Conservation (phyloP, 1,140 invertebrate genomes). For the Dolichoris vasculosae region DNA sequence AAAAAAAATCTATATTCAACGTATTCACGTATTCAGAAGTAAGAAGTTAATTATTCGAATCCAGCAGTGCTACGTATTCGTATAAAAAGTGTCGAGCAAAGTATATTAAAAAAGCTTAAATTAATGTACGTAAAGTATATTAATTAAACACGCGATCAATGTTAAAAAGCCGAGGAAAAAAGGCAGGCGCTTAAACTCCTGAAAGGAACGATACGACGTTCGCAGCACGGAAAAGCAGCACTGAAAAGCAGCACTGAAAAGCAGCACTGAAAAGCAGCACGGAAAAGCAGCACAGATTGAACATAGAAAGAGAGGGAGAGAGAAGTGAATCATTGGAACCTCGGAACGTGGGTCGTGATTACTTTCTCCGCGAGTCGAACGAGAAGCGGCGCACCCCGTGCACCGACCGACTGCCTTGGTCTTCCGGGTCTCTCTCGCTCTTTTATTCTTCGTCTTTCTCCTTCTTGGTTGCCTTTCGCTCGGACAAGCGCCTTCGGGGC, state of each 20-base stretch:
- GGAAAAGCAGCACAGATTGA: not conserved
- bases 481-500: not conserved
- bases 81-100: not conserved
- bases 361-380: slow-evolving; percentile 39
- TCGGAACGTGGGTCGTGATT: slow-evolving; percentile 32
- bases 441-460: slow-evolving; percentile 26
- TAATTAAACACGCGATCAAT: not conserved
- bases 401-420: slow-evolving; percentile 35
- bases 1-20: not conserved
- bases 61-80: not conserved
- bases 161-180: not conserved
- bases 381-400: slow-evolving; percentile 10
- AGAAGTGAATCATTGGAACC: slow-evolving; percentile 30
- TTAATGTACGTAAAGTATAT: not conserved
- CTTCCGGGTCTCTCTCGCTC: slow-evolving; percentile 53
- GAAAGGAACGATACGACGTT: not conserved
- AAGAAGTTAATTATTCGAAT: not conserved
- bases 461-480: slow-evolving; percentile 30
- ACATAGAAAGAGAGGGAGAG: not conserved
- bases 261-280: not conserved
- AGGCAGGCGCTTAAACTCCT: not conserved
- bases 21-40: not conserved
- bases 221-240: not conserved
- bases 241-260: not conserved
- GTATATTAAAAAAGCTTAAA: too few species aligned